These are phyloP conservation scores for Rhopalosiphum padi DNA, from an alignment of 1,140 invertebrate species.

Conservation along the genomic window DNA sequence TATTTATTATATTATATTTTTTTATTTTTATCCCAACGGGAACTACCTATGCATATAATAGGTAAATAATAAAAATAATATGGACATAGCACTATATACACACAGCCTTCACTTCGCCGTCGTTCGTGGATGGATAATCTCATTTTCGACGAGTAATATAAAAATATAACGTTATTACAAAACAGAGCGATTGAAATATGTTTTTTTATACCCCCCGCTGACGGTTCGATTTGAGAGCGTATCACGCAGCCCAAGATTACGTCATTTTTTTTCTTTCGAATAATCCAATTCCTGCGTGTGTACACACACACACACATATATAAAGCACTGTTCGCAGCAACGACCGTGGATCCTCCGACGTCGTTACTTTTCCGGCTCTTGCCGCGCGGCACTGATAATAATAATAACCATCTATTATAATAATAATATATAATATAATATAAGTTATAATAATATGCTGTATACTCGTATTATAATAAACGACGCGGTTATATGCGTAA, in stretches of 20 bases:
- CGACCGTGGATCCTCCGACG: background rate
- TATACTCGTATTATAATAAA: too few species aligned
- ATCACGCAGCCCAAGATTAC: background rate
- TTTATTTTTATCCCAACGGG: background rate
- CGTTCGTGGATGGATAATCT: background rate
- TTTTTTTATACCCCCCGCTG: background rate
- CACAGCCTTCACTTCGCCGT: background rate
- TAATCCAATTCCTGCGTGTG: background rate
- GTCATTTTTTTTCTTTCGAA: background rate
- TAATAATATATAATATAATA: too few species aligned
- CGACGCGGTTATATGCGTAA: too few species aligned
- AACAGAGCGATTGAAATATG: slow-evolving; percentile 7
- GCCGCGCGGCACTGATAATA: too few species aligned
- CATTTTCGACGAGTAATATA: background rate
- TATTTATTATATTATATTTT: background rate
- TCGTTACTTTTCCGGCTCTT: background rate
- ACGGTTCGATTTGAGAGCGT: background rate
- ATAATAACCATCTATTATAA: too few species aligned
- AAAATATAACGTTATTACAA: background rate
- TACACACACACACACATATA: too few species aligned
- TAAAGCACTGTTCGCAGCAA: background rate
- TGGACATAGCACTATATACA: background rate
- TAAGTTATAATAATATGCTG: background rate
- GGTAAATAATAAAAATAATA: background rate
- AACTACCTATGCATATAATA: background rate